Evolutionary conservation across 2,797 vertebrate species (phyloP).

Genomic region (Enteromius fasciolatus): DNA sequence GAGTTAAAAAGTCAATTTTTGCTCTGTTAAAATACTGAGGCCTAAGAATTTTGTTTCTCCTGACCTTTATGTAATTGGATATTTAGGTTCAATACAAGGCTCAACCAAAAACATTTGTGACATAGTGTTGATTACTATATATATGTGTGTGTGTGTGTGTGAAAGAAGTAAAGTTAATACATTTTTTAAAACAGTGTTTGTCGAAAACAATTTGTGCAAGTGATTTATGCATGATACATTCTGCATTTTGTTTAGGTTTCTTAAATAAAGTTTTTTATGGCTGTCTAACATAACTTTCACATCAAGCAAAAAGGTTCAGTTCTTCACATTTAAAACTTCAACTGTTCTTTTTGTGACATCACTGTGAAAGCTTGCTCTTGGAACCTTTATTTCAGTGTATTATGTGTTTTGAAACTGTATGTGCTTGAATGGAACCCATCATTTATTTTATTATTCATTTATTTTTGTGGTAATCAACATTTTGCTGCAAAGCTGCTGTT

Average conservation of each 20-base stretch:
- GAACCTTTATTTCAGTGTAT: not conserved
- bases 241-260: not conserved
- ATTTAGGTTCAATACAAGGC: not conserved
- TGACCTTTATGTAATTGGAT: not conserved
- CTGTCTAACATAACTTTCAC: not conserved
- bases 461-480: not conserved
- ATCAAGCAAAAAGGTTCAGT: not conserved
- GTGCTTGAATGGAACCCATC: not conserved
- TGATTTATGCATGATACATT: not conserved
- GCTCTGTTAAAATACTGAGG: not conserved
- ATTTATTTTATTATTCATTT: not conserved
- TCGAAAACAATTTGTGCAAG: not conserved
- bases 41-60: not conserved
- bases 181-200: too few species aligned
- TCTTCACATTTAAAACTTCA: not conserved
- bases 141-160: too few species aligned
- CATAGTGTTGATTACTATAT: not conserved
- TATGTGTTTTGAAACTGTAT: not conserved
- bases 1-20: slow-evolving; percentile 15
- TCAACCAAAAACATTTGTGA: not conserved
- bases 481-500: not conserved
- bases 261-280: not conserved
- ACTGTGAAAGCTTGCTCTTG: not conserved
- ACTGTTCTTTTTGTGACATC: not conserved
- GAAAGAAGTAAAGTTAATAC: too few species aligned